These are phyloP conservation scores for Mactra quadrangularis DNA, from an alignment of 1,140 invertebrate species.

Conservation along the genomic window DNA sequence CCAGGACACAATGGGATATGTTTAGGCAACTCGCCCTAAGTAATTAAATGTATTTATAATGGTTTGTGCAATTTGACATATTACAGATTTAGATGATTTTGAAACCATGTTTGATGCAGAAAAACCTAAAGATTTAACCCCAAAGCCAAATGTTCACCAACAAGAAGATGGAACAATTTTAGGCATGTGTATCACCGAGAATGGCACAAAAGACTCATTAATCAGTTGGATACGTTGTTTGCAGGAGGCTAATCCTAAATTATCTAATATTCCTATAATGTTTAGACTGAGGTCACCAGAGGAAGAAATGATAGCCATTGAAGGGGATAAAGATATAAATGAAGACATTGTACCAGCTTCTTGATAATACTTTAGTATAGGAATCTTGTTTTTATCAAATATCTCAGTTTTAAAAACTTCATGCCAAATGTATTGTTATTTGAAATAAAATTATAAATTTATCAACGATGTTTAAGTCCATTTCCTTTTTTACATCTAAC, in stretches of 20 bases:
- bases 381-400: no score
- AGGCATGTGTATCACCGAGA: conserved; percentile 93
- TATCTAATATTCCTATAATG: conserved; percentile 91
- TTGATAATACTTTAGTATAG: no score
- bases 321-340: neutral
- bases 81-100: conserved; percentile 72
- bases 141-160: conserved; percentile 91
- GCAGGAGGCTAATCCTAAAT: conserved; percentile 90
- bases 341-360: neutral
- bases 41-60: no score
- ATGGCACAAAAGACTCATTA: conserved; percentile 89
- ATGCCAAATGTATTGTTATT: no score
- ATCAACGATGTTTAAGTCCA: no score
- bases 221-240: conserved; percentile 96
- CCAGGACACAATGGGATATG: no score
- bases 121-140: conserved; percentile 64
- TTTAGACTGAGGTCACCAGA: conserved; percentile 87
- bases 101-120: conserved; percentile 71
- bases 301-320: neutral
- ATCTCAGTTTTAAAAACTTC: no score
- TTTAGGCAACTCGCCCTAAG: no score
- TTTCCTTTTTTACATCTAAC: no score
- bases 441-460: no score
- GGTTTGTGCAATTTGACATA: no score
- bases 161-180: conserved; percentile 97